Conservation (phyloP, 2,113 vertebrate species). For the Uria lomvia region DNA sequence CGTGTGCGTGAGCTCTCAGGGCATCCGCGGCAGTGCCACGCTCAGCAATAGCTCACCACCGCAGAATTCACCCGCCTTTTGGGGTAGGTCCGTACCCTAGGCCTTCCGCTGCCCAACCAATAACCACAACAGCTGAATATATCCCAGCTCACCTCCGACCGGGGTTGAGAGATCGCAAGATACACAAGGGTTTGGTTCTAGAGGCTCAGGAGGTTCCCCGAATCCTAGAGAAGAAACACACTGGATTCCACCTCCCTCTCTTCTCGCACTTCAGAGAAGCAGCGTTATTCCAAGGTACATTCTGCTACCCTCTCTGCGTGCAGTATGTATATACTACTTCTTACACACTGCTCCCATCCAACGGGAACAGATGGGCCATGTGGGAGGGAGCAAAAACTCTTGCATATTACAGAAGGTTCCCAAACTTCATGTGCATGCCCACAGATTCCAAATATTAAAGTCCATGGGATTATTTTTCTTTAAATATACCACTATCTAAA, state of each 20-base stretch:
- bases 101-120: neutral
- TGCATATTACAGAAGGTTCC: constrained; percentile 38
- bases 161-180: fast-evolving
- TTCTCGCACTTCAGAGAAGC: neutral
- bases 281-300: neutral
- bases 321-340: neutral
- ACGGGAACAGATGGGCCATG: constrained; percentile 1
- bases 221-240: neutral
- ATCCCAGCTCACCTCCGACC: fast-evolving
- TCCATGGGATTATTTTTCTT: neutral
- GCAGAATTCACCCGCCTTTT: neutral
- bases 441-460: constrained; percentile 30
- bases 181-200: fast-evolving
- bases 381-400: constrained; percentile 30
- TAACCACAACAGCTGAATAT: neutral
- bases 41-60: fast-evolving
- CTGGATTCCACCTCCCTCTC: neutral
- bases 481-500: neutral
- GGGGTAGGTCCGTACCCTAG: neutral
- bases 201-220: neutral
- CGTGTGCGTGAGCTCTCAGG: fast-evolving
- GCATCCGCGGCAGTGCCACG: neutral
- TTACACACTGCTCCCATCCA: neutral
- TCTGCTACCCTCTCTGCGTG: neutral
- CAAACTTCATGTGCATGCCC: constrained; percentile 15